Evolutionary conservation across 2,797 vertebrate genomes (phyloP).

Genomic region (Takifugu rubripes): DNA sequence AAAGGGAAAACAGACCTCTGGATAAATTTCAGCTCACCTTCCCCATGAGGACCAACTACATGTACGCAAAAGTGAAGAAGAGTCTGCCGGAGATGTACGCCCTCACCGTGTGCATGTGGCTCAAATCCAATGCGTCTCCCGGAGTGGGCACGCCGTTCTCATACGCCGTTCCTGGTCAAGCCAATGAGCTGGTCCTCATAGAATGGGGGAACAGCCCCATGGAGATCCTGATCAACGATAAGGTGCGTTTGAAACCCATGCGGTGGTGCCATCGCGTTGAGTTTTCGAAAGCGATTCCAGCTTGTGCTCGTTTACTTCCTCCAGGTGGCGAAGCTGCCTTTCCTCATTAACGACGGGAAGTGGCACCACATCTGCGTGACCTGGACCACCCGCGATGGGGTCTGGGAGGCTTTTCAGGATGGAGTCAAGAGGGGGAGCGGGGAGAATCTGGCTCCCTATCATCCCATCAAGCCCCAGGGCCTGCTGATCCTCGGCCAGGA

Average conservation of each 20-base stretch:
- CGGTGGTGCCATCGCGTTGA: rapidly evolving
- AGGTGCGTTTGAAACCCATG: slow-evolving; percentile 69
- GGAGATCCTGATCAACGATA: slow-evolving; percentile 97
- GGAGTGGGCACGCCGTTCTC: slow-evolving; percentile 97
- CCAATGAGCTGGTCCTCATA: slow-evolving; percentile 95
- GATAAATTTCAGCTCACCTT: slow-evolving; percentile 97
- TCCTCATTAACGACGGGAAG: slow-evolving; percentile 92
- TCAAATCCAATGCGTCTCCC: slow-evolving; percentile 91
- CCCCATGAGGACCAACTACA: slow-evolving; percentile 95
- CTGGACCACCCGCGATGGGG: slow-evolving; percentile 94
- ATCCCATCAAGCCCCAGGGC: slow-evolving; percentile 94
- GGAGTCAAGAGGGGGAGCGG: slow-evolving; percentile 89
- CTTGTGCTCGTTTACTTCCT: neutral
- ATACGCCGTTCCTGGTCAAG: slow-evolving; percentile 92
- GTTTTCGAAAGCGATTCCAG: neutral
- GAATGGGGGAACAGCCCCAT: slow-evolving; percentile 99
- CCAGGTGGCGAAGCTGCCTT: slow-evolving; percentile 91
- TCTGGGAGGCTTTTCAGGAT: slow-evolving; percentile 98
- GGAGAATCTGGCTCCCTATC: slow-evolving; percentile 93
- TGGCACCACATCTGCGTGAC: slow-evolving; percentile 98
- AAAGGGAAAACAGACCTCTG: slow-evolving; percentile 89
- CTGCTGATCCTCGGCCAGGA: slow-evolving; percentile 94
- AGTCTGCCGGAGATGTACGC: slow-evolving; percentile 98
- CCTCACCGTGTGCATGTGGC: slow-evolving; percentile 96
- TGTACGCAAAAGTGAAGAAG: slow-evolving; percentile 96